phyloP scores from a whole-genome alignment of 2,797 vertebrate species.

The Pempheris klunzingeri region DNA sequence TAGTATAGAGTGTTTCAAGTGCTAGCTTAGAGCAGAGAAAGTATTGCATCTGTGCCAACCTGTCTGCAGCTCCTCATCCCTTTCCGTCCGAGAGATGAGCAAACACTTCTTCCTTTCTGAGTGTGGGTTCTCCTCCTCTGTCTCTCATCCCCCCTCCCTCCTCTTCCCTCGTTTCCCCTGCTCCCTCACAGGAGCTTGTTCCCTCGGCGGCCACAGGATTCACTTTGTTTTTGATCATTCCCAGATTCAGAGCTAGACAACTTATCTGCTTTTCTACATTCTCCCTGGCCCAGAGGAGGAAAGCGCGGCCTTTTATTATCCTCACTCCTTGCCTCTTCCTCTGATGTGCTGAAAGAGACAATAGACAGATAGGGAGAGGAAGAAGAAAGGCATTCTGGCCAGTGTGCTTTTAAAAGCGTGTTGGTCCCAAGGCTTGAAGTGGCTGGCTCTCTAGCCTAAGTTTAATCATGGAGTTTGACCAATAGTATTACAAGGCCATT shows the following conservation, averaged over 20 bases:
- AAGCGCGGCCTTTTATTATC: slow-evolving; percentile 75
- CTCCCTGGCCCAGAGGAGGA: slow-evolving; percentile 78
- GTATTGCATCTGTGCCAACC: slow-evolving; percentile 29
- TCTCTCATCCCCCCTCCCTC: not conserved
- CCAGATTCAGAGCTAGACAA: slow-evolving; percentile 77
- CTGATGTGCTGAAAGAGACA: slow-evolving; percentile 81
- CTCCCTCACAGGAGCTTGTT: slow-evolving; percentile 66
- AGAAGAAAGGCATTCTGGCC: slow-evolving; percentile 68
- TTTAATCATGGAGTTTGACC: slow-evolving; percentile 60
- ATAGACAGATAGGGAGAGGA: slow-evolving; percentile 64
- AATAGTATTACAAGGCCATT: slow-evolving; percentile 39
- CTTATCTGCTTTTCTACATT: slow-evolving; percentile 80
- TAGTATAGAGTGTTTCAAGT: slow-evolving; percentile 7
- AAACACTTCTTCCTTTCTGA: slow-evolving; percentile 61
- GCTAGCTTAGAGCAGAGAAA: slow-evolving; percentile 30
- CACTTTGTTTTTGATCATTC: slow-evolving; percentile 84
- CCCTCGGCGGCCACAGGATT: slow-evolving; percentile 77
- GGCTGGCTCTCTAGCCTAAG: slow-evolving; percentile 33
- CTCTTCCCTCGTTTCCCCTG: not conserved
- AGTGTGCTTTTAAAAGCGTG: slow-evolving; percentile 69
- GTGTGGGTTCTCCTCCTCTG: slow-evolving; percentile 38
- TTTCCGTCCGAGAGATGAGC: slow-evolving; percentile 52
- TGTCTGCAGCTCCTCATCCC: slow-evolving; percentile 42
- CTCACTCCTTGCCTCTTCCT: slow-evolving; percentile 71
- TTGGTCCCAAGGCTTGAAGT: slow-evolving; percentile 56